Percentiles rank a stretch among this genome's conserved stretches.
Conservation (phyloP, 2,888 invertebrate species). For the Apotomis capreana region DNA sequence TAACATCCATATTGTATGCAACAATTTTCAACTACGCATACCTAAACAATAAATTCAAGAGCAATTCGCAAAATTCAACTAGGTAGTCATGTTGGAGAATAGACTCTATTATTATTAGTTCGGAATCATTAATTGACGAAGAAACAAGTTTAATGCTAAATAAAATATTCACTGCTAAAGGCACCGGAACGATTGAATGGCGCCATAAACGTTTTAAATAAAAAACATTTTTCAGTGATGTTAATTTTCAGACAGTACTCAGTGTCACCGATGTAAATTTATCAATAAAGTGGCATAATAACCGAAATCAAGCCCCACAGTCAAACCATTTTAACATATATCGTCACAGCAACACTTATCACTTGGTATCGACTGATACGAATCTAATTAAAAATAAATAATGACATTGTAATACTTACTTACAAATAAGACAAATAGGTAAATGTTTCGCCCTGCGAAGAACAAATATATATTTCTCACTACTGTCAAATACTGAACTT, state of each 20-base stretch:
- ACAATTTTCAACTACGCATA: constrained; percentile 69
- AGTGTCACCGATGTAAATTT: not conserved
- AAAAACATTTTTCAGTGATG: not conserved
- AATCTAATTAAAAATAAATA: constrained; percentile 59
- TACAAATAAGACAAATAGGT: constrained; percentile 56
- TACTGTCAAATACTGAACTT: constrained; percentile 58
- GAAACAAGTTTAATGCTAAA: constrained; percentile 5
- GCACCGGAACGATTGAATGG: not conserved
- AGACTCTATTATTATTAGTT: constrained; percentile 22
- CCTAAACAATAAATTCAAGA: constrained; percentile 25
- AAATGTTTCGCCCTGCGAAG: constrained; percentile 73
- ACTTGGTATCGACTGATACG: constrained; percentile 74
- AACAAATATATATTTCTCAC: constrained; percentile 56
- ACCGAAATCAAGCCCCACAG: constrained; percentile 13
- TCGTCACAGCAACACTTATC: constrained; percentile 79
- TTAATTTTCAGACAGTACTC: not conserved
- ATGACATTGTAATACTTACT: constrained; percentile 54
- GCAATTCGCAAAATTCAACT: constrained; percentile 37
- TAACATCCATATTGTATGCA: constrained; percentile 76
- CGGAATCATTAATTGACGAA: constrained; percentile 30
- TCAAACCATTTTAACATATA: constrained; percentile 50
- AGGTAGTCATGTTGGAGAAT: constrained; percentile 34
- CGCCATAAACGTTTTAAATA: not conserved
- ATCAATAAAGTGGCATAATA: constrained; percentile 10
- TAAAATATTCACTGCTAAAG: constrained; percentile 6